phyloP scores from a whole-genome alignment of 2,797 vertebrate species.

The Leuciscus waleckii region DNA sequence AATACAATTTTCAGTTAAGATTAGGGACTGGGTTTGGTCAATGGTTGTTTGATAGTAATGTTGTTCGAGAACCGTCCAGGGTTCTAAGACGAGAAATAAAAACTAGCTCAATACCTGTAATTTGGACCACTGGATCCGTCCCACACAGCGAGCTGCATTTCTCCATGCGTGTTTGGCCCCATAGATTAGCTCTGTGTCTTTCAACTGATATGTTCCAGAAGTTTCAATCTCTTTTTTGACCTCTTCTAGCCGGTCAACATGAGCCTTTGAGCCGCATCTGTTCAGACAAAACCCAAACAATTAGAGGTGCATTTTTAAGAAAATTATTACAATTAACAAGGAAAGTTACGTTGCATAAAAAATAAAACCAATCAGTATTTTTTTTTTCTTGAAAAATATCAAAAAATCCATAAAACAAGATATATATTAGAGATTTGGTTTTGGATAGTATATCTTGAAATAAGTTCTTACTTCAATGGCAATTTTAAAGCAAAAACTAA shows the following conservation, averaged over 20 bases:
- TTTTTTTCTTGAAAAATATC: background rate
- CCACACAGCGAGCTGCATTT: constrained; percentile 93
- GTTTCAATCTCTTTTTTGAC: constrained; percentile 92
- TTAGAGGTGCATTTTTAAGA: background rate
- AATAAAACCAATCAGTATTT: too few species aligned
- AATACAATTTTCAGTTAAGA: background rate
- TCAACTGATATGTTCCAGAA: constrained; percentile 91
- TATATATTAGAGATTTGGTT: background rate
- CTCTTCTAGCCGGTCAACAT: constrained; percentile 91
- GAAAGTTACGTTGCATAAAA: background rate
- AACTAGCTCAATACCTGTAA: constrained; percentile 82
- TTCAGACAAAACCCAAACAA: background rate
- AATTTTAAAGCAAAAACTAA: background rate
- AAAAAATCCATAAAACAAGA: background rate
- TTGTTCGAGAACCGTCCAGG: background rate
- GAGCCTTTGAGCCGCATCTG: constrained; percentile 93
- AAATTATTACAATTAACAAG: background rate
- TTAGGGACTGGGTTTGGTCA: background rate
- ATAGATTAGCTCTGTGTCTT: constrained; percentile 95
- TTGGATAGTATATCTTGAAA: background rate
- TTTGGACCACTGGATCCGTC: constrained; percentile 99
- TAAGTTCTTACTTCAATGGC: too few species aligned
- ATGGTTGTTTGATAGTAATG: background rate
- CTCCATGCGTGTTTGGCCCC: constrained; percentile 98
- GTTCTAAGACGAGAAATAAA: background rate